Base-by-base conservation (phyloP, 2,888 invertebrate genomes). In the Proisotoma minuta region DNA sequence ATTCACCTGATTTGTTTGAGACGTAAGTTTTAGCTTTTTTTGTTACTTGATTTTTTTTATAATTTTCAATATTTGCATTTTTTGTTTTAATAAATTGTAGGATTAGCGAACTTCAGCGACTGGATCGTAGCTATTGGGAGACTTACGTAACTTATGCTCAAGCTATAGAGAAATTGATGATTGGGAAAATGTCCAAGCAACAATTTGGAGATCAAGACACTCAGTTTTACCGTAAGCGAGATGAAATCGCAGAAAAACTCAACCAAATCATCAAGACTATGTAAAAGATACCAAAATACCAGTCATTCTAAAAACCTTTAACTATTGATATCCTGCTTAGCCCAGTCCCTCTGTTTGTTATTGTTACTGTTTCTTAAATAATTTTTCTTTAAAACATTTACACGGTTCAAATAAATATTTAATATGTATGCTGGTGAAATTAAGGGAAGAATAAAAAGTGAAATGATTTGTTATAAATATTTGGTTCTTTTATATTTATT, bases 141-240 rank as follows among this genome's bases (percentile, higher is more conserved):
- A 74, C 75, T 29, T 75, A 78, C 47, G 68, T 75, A 12, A 79
- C 79, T 47, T 83, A 83, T 68, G 78, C 80, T 22, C 76, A 81
- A 20, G 80, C 81, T 63, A 81, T 83, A n/a, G 86, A 86, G 69
- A 84, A 84, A 75, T 77, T 86, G 43, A 82, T 85, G 22, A 78
- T 81, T 3, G 83, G 82, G 10, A 85, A 85, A 77, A 79, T 85
- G 70, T 78, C 78, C 54, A 81, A 84, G 64, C 81, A 81, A 61
- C 81, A 81, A 68, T 85, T 84, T 75, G 76, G 84, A 40, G 84
- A 85, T 47, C 78, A 79, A 18, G 85, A 85, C 72, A 77, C 79
- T 54, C 77, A 76, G 23, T 79, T 83, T 39, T 77, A 78, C 28
- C 80, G 81, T 72, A 85, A 84, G 75, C 82, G 83, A 65, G 82